Base-by-base conservation (phyloP, 2,888 invertebrate genomes). In the Lycaena phlaeas region DNA sequence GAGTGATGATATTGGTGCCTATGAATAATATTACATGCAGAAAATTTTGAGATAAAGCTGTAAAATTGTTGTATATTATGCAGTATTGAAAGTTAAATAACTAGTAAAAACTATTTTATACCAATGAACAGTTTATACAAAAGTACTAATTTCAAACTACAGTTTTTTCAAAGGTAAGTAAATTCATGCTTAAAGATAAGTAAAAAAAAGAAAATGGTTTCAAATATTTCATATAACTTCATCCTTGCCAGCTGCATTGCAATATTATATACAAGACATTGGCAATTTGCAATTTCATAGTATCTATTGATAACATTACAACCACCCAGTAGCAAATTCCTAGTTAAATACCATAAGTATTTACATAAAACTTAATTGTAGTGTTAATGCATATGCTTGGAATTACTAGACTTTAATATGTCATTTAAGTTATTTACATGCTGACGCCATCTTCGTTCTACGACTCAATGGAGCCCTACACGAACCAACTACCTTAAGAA, bases 361-460 rank as follows among this genome's bases (percentile, higher is more conserved):
- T n/a, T 3, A 34, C 12, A 34, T 14, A 1, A 9, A 36, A 22
- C 12, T 4, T 25, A 36, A 7, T 9, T 14, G 14, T 10, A 41
- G 40, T 38, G 14, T 38, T 43, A 43, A 36, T 37, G 9, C 42
- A 46, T 40, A 46, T 46, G 41, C n/a, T 36, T 44, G 5, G 48
- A 44, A 48, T 39, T 48, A 49, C 50, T 47, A 51, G 56, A 47
- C 50, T 51, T 49, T 47, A 55, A 68, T 64, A 68, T 68, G 73
- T 75, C 74, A 73, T 51, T 53, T 61, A 44, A 72, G 62, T 71
- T 82, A 81, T 78, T 82, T 84, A 81, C 72, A 77, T 70, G 68
- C 66, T 67, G 76, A 73, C 85, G 85, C 85, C 85, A 85, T 85
- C 70, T 85, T 84, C 79, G 59, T 75, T 75, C 61, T 66, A 68